phyloP scores from a whole-genome alignment of 2,888 invertebrate species.

The Chrysolina americana region DNA sequence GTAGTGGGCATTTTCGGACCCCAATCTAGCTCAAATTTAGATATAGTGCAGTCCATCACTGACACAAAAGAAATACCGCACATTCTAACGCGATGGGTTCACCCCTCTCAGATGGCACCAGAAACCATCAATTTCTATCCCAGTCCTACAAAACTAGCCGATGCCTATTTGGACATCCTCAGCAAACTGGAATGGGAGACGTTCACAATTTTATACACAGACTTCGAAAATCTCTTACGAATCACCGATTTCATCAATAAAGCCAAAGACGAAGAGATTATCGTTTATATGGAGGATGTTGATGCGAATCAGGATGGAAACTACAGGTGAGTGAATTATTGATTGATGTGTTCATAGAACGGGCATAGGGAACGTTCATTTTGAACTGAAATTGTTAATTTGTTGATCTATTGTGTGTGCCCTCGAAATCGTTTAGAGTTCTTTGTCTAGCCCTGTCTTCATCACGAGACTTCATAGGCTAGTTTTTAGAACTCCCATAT shows the following conservation, averaged over 20 bases:
- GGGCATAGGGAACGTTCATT: no score
- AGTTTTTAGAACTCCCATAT: no score
- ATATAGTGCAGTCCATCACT: slow-evolving; percentile 38
- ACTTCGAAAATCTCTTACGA: slow-evolving; percentile 72
- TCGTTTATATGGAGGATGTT: slow-evolving; percentile 67
- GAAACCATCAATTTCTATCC: slow-evolving; percentile 75
- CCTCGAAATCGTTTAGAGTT: no score
- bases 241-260: slow-evolving; percentile 71
- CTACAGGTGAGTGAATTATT: slow-evolving; percentile 70
- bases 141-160: slow-evolving; percentile 66
- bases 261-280: slow-evolving; percentile 63
- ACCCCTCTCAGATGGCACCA: slow-evolving; percentile 41
- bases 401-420: no score
- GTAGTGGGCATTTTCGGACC: slow-evolving; percentile 68
- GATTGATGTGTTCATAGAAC: no score
- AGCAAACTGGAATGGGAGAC: slow-evolving; percentile 72
- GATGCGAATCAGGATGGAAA: slow-evolving; percentile 65
- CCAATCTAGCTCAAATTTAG: slow-evolving; percentile 35
- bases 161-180: slow-evolving; percentile 66
- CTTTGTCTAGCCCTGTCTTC: no score
- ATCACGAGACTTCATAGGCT: no score
- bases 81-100: slow-evolving; percentile 40
- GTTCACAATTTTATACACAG: slow-evolving; percentile 75
- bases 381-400: no score
- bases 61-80: slow-evolving; percentile 42